These are phyloP conservation scores for Bembecia ichneumoniformis DNA, from an alignment of 2,888 invertebrate species.

Conservation along the genomic window DNA sequence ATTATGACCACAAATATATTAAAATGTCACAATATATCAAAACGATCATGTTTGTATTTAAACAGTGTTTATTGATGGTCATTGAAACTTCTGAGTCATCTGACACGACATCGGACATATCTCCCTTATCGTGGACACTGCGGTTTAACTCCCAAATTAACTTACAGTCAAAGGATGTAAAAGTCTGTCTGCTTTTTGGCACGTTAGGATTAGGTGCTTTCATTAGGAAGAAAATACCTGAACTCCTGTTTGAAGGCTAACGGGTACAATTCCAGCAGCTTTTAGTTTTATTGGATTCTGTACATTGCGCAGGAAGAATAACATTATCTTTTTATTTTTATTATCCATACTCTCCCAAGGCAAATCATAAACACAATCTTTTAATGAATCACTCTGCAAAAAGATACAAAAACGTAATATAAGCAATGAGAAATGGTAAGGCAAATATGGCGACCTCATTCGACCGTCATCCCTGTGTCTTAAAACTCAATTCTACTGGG, in stretches of 20 bases:
- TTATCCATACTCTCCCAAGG: conserved; percentile 25
- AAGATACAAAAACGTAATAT: not conserved
- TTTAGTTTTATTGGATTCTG: conserved; percentile 19
- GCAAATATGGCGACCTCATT: too few relatives aligned
- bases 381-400: conserved; percentile 2
- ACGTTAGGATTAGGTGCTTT: too few relatives aligned
- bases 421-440: not conserved
- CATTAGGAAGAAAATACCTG: conserved; percentile 8
- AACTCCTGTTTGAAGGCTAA: conserved; percentile 23
- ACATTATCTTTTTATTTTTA: conserved; percentile 12
- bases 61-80: too few relatives aligned
- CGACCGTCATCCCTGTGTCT: not conserved
- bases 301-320: conserved; percentile 16
- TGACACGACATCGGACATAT: too few relatives aligned
- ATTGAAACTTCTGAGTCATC: too few relatives aligned
- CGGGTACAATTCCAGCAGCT: conserved; percentile 17
- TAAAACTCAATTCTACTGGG: not conserved
- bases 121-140: too few relatives aligned
- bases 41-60: too few relatives aligned
- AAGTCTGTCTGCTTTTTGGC: too few relatives aligned
- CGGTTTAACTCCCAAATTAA: too few relatives aligned
- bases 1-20: too few relatives aligned
- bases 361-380: conserved; percentile 6
- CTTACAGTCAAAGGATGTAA: too few relatives aligned
- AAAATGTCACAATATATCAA: too few relatives aligned